Evolutionary conservation across 37 sponge, comb jelly and placozoan genomes (phyloP).

Genomic region (Chondrosia reniformis): DNA sequence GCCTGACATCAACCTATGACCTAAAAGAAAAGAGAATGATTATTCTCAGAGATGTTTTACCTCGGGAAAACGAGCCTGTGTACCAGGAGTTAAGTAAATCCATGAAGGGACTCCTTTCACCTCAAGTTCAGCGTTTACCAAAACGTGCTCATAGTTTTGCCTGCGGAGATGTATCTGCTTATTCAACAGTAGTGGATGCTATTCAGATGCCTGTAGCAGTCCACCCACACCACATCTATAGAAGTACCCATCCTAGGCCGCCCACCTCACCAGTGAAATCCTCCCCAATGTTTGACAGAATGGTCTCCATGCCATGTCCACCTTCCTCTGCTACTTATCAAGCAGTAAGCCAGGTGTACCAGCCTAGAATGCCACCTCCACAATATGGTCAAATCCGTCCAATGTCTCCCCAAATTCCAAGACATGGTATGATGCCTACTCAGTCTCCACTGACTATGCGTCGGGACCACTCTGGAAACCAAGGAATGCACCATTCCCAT

Average conservation of each 20-base stretch:
- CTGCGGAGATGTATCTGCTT: neutral
- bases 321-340: too few relatives aligned
- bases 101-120: neutral
- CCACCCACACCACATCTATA: neutral
- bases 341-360: too few relatives aligned
- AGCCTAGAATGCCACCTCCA: too few relatives aligned
- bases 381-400: too few relatives aligned
- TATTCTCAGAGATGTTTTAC: neutral
- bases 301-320: neutral
- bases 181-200: neutral
- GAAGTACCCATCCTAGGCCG: neutral
- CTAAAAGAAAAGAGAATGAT: neutral
- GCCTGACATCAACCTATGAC: neutral
- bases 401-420: too few relatives aligned
- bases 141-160: constrained; percentile 11
- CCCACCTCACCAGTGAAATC: neutral
- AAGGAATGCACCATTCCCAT: neutral
- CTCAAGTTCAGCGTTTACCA: neutral
- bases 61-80: neutral
- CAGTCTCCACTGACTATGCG: neutral
- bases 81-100: neutral
- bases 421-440: too few relatives aligned
- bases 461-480: neutral
- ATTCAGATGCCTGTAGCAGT: neutral
- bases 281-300: neutral